These are phyloP conservation scores for Malurus alboscapulatus DNA, from an alignment of 2,113 vertebrate species.

Conservation along the genomic window DNA sequence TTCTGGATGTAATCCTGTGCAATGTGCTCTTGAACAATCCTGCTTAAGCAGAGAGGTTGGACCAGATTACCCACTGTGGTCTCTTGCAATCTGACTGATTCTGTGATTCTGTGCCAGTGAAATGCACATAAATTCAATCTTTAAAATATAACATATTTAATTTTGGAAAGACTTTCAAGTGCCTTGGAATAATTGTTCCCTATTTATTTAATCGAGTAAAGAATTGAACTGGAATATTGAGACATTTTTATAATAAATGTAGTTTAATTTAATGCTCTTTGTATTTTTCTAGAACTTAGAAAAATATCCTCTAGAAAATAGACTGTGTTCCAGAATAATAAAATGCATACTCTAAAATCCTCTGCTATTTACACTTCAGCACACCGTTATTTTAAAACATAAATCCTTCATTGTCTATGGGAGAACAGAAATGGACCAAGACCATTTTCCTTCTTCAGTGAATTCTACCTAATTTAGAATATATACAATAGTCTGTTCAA, in stretches of 20 bases:
- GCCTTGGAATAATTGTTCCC: neutral
- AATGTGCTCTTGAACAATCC: neutral
- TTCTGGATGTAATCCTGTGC: neutral
- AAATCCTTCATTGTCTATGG: neutral
- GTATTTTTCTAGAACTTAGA: neutral
- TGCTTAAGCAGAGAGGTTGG: neutral
- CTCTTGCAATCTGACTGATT: rapidly evolving
- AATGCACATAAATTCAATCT: neutral
- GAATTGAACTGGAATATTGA: neutral
- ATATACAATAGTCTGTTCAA: neutral
- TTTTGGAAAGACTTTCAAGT: neutral
- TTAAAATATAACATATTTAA: neutral
- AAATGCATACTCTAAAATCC: rapidly evolving
- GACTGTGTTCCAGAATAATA: neutral
- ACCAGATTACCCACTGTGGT: neutral
- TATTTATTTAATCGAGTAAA: neutral
- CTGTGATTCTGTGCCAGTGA: neutral
- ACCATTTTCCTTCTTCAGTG: neutral
- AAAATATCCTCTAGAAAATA: neutral
- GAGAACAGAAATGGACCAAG: neutral
- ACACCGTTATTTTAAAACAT: neutral
- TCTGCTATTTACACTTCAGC: neutral
- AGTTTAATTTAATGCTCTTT: neutral
- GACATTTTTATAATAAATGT: neutral
- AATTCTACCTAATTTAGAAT: neutral